Evolutionary conservation across 1,140 invertebrate genomes (phyloP).

Genomic region (Brachionus rubens): DNA sequence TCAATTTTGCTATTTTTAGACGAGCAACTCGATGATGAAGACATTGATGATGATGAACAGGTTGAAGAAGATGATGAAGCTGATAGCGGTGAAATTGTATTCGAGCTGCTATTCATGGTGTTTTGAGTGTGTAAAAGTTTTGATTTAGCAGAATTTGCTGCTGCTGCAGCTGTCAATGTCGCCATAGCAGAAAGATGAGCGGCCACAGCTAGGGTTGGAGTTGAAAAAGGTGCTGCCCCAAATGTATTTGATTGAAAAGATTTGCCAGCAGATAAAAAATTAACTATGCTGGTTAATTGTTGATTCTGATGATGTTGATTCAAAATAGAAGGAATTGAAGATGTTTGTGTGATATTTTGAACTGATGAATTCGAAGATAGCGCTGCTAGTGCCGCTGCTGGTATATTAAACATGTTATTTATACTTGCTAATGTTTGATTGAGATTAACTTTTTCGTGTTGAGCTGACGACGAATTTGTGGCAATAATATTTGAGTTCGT

Average conservation of each 20-base stretch:
- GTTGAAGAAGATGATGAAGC: conserved; percentile 7
- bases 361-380: background rate
- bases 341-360: background rate
- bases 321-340: background rate
- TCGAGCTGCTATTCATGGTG: no score
- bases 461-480: background rate
- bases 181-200: conserved; percentile 6
- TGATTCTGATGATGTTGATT: background rate
- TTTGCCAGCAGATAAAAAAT: background rate
- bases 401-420: background rate
- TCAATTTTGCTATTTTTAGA: background rate
- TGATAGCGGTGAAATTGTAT: background rate
- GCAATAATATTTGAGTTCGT: background rate
- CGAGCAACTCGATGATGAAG: background rate
- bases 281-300: background rate
- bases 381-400: background rate
- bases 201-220: background rate
- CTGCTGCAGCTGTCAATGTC: background rate
- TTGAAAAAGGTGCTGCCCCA: background rate
- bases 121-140: background rate
- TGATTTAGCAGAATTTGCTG: background rate
- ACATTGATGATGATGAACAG: background rate
- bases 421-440: background rate
- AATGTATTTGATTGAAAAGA: background rate
- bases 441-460: background rate